Percentiles rank a stretch among this genome's conserved stretches.
phyloP scores from a whole-genome alignment of 2,113 vertebrate species.

The Melanotaenia duboulayi region DNA sequence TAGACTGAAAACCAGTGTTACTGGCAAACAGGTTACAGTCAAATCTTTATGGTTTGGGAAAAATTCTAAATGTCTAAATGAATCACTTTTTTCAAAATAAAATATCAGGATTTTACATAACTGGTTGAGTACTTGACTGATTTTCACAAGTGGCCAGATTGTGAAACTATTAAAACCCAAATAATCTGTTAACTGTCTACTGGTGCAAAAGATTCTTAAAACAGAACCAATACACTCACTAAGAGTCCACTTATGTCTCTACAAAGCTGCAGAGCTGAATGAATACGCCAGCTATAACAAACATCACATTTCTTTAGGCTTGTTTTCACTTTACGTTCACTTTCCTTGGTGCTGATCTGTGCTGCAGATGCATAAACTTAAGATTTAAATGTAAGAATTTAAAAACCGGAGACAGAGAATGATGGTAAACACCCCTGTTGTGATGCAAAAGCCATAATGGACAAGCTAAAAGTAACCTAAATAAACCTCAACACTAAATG shows the following conservation, averaged over 20 bases:
- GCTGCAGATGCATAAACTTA: conserved; percentile 20
- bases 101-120: conserved; percentile 41
- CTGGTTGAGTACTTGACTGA: not conserved
- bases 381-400: conserved; percentile 18
- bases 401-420: conserved; percentile 11
- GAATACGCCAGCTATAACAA: conserved; percentile 22
- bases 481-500: conserved; percentile 11
- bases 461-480: not conserved
- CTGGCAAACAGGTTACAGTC: conserved; percentile 26
- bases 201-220: conserved; percentile 78
- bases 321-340: conserved; percentile 62
- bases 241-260: conserved; percentile 22
- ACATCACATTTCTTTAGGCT: conserved; percentile 48
- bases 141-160: conserved; percentile 25
- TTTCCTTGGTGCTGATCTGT: not conserved
- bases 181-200: conserved; percentile 3
- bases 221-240: conserved; percentile 77
- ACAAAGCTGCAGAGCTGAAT: conserved; percentile 39
- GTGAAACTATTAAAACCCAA: conserved; percentile 18
- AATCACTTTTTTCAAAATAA: not conserved
- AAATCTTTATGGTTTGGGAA: not conserved
- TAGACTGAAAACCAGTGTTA: conserved; percentile 39
- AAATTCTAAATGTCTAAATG: not conserved
- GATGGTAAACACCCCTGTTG: conserved; percentile 33
- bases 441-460: conserved; percentile 11